phyloP scores from a whole-genome alignment of 2,888 invertebrate species.

The Tineola bisselliella region DNA sequence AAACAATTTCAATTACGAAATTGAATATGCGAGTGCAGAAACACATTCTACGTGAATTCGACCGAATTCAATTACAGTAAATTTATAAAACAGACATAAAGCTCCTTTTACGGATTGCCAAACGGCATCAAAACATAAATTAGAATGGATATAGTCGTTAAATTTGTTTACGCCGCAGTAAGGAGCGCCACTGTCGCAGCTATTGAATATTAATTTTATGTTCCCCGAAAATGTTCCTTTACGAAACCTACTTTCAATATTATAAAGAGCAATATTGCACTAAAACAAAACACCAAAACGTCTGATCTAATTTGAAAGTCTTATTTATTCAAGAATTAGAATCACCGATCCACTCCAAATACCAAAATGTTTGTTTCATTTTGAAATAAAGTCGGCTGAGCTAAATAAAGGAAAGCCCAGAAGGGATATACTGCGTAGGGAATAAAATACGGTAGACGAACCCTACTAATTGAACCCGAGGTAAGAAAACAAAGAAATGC shows the following conservation, averaged over 20 bases:
- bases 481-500: conserved; percentile 12
- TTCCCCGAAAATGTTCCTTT: conserved; percentile 15
- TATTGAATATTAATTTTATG: conserved; percentile 31
- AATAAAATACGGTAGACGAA: conserved; percentile 12
- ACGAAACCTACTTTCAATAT: not conserved
- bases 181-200: conserved; percentile 1
- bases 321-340: conserved; percentile 10
- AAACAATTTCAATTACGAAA: not conserved
- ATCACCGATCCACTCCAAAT: not conserved
- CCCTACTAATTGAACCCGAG: conserved; percentile 9
- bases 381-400: not conserved
- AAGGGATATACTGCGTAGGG: not conserved
- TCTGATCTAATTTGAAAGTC: conserved; percentile 11
- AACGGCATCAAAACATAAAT: conserved; percentile 22
- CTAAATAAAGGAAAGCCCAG: conserved; percentile 7
- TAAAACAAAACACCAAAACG: not conserved
- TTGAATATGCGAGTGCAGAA: not conserved
- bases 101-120: conserved; percentile 14
- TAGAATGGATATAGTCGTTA: conserved; percentile 28
- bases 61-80: conserved; percentile 8
- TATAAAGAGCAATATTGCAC: not conserved
- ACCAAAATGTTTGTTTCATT: conserved; percentile 8
- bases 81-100: conserved; percentile 2
- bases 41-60: not conserved
- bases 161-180: conserved; percentile 23